A percentile compares a stretch with the other conserved stretches of the same genome.
phyloP scores from a whole-genome alignment of 2,113 vertebrate species.

The Oceanodroma tethys region DNA sequence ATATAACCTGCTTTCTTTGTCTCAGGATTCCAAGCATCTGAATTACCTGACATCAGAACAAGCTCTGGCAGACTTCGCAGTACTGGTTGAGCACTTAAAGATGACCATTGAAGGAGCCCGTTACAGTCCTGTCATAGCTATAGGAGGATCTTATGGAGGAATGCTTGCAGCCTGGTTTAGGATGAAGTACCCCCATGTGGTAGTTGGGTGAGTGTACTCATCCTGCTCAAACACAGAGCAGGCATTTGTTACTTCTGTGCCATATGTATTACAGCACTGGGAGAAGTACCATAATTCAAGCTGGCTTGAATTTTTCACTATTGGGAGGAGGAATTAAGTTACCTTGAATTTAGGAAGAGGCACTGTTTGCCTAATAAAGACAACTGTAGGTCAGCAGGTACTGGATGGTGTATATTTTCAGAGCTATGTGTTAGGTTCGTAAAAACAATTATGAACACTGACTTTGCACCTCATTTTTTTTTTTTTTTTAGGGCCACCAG shows the following conservation, averaged over 20 bases:
- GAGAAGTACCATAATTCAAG: not conserved
- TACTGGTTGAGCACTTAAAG: slow-evolving; percentile 84
- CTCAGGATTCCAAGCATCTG: slow-evolving; percentile 86
- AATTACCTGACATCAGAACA: slow-evolving; percentile 96
- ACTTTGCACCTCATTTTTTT: not conserved
- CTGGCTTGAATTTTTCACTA: not conserved
- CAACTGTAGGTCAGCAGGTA: not conserved
- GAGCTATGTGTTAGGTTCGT: not conserved
- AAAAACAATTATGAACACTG: not conserved
- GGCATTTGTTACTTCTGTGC: not conserved
- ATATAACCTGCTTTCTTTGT: not conserved
- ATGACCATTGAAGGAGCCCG: slow-evolving; percentile 64
- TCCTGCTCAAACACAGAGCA: not conserved
- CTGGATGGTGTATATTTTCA: not conserved
- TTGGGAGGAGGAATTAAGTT: not conserved
- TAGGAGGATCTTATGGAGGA: slow-evolving; percentile 94
- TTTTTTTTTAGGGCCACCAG: not conserved
- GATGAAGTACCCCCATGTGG: slow-evolving; percentile 93
- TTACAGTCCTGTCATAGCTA: slow-evolving; percentile 86
- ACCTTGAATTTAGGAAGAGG: not conserved
- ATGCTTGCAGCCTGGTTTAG: slow-evolving; percentile 96
- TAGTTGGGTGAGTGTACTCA: slow-evolving; percentile 82
- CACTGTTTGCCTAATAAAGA: not conserved
- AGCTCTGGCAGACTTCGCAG: slow-evolving; percentile 91
- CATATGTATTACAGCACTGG: not conserved